Evolutionary conservation across 2,797 vertebrate species (phyloP), one percentile per base, ranked within the genome.

Genomic region (Miichthys miiuy): DNA sequence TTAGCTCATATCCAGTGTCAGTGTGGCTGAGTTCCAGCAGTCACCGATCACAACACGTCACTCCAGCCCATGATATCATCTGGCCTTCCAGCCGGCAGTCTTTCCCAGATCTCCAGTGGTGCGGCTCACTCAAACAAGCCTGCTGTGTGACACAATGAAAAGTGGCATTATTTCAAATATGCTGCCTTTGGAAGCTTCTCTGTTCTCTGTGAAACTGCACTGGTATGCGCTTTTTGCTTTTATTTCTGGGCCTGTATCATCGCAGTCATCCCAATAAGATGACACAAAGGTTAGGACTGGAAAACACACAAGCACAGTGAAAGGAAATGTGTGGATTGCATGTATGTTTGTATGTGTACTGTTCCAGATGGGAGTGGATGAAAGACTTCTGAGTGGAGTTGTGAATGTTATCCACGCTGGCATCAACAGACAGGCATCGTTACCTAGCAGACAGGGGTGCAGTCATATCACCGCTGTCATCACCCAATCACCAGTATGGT

Each of bases 381-480:
- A 90, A 90, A 92, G 89, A 56, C 70, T 60, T 60, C 20, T 70
- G 79, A 79, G 76, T 52, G n/a, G 79, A 91, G 88, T 86, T 91
- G 92, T 95, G 93, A 95, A 95, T 95, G 89, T 93, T 95, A 95
- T 96, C 95, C 88, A 73, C 21, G 0, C 79, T 67, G 87, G 89
- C 91, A 96, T 96, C 95, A 87, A 87, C 92, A 94, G 93, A 94
- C 94, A 88, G 89, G 66, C 87, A 83, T 75, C 56, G 85, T 82
- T 92, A 91, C 91, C 90, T 89, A 76, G 88, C 93, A 94, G 93
- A 94, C 94, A 83, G 91, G 69, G 55, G 76, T 68, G 89, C 80
- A 81, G 84, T 88, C 84, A 62, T 95, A 95, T 95, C 94, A 3
- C 80, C 2, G 56, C 77, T 83, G 90, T 91, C 93, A 95, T 95